Conservation (phyloP, 2,797 vertebrate species). For the Urophycis tenuis region DNA sequence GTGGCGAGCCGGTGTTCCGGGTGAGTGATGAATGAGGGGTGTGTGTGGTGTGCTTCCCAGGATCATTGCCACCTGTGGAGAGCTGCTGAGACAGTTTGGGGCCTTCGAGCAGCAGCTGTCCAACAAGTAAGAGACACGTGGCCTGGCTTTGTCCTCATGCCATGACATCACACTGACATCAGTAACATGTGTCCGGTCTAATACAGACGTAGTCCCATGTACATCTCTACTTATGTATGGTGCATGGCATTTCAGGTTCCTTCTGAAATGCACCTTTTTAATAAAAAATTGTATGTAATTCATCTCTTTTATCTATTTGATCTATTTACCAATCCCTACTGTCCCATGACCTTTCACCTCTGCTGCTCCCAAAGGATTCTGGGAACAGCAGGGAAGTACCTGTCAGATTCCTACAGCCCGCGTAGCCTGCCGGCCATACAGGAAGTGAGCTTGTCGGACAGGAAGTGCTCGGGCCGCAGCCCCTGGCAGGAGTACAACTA, state of each 20-base stretch:
- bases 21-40: not conserved
- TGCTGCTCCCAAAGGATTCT: constrained; percentile 73
- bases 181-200: not conserved
- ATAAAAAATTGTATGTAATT: not conserved
- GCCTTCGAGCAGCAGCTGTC: constrained; percentile 95
- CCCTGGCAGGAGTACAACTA: constrained; percentile 98
- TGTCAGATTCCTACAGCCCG: constrained; percentile 90
- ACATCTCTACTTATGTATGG: not conserved
- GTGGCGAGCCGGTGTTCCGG: not conserved
- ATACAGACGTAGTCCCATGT: not conserved
- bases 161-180: not conserved
- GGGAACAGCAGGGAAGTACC: constrained; percentile 84
- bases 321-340: not conserved
- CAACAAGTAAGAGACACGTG: constrained; percentile 76
- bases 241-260: not conserved
- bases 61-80: constrained; percentile 92
- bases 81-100: constrained; percentile 87
- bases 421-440: constrained; percentile 87
- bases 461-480: constrained; percentile 77
- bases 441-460: constrained; percentile 75
- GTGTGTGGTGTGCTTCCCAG: constrained; percentile 56
- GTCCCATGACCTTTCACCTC: not conserved
- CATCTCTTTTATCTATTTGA: not conserved
- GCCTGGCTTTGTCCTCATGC: not conserved
- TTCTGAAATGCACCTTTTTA: not conserved